Evolutionary conservation across 2,888 invertebrate genomes (phyloP), one percentile per base, ranked within the genome.

Genomic region (Tetramorium bicarinatum): DNA sequence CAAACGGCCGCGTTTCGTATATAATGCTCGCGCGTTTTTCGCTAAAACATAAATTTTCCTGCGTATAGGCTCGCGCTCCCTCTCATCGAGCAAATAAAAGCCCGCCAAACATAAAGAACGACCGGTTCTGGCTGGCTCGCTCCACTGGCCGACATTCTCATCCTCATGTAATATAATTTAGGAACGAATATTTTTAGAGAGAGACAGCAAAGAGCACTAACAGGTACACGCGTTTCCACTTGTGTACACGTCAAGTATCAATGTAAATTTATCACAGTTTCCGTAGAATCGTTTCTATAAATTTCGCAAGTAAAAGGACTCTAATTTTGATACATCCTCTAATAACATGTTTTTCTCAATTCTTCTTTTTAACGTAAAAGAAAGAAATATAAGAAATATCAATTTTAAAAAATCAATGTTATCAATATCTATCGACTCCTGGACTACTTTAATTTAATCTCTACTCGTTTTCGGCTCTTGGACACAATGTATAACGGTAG

Each of bases 41-140:
- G 79, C 25, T 47, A 71, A 79, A 71, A 71, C 44, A 79, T 71
- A 80, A 80, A 80, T 80, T 71, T 72, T 11, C 44, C 59, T 49
- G 29, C 59, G 75, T 54, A 56, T 59, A 71, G 54, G 44, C 79
- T 79, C 56, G 44, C 47, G 1, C 56, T 44, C 34, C 13, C 54
- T 59, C 47, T 71, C 59, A 34, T 54, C 44, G 69, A 4, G 38
- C 38, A 29, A 80, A 80, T 71, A 61, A 80, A 79, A 71, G 79
- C 71, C 67, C 47, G 47, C 72, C 71, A 71, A 79, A 79, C 59
- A 71, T 71, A 71, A 79, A 79, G 59, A 47, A 79, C 69, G 56
- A 11, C 29, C 38, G 59, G 47, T 71, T 44, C 67, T 25, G 34
- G 69, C 47, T 21, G 34, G 47, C 34, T 21, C 34, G 47, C 44